These are phyloP conservation scores for Andrena minutula DNA, from an alignment of 2,888 invertebrate genomes.

Conservation along the genomic window DNA sequence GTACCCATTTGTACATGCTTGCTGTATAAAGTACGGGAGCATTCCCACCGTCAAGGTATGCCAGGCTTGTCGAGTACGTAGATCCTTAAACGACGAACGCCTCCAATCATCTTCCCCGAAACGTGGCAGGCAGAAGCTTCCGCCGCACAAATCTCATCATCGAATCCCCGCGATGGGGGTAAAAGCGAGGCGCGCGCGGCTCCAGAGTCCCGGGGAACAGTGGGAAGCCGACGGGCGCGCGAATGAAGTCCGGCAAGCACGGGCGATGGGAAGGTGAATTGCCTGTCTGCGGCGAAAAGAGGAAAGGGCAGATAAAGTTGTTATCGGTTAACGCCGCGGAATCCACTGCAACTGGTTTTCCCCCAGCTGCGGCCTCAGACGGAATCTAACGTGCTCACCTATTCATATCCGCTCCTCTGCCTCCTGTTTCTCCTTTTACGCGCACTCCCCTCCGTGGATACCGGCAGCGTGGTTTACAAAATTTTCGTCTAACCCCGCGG, in stretches of 20 bases:
- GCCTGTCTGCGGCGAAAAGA: slow-evolving; percentile 57
- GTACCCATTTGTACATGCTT: neutral
- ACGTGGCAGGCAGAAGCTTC: neutral
- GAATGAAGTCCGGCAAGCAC: slow-evolving; percentile 44
- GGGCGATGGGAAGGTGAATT: slow-evolving; percentile 62
- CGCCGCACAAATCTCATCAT: neutral
- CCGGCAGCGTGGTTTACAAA: slow-evolving; percentile 34
- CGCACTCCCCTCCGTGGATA: slow-evolving; percentile 8
- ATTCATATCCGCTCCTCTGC: slow-evolving; percentile 40
- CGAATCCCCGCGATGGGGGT: neutral
- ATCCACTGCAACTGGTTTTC: slow-evolving; percentile 75
- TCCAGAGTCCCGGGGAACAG: neutral
- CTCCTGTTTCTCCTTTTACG: slow-evolving; percentile 10
- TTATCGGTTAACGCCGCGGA: slow-evolving; percentile 77
- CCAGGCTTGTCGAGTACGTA: too few species aligned
- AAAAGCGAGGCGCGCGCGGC: neutral
- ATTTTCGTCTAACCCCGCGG: slow-evolving; percentile 42
- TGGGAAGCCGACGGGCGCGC: neutral
- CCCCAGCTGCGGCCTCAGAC: slow-evolving; percentile 40
- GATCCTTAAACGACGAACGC: neutral
- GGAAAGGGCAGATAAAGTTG: slow-evolving; percentile 76
- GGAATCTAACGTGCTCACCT: slow-evolving; percentile 45
- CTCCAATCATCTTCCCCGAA: neutral
- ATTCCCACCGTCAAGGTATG: too few species aligned
- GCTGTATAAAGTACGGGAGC: too few species aligned